Conservation (phyloP, 2,113 vertebrate species). For the Microtus pennsylvanicus region DNA sequence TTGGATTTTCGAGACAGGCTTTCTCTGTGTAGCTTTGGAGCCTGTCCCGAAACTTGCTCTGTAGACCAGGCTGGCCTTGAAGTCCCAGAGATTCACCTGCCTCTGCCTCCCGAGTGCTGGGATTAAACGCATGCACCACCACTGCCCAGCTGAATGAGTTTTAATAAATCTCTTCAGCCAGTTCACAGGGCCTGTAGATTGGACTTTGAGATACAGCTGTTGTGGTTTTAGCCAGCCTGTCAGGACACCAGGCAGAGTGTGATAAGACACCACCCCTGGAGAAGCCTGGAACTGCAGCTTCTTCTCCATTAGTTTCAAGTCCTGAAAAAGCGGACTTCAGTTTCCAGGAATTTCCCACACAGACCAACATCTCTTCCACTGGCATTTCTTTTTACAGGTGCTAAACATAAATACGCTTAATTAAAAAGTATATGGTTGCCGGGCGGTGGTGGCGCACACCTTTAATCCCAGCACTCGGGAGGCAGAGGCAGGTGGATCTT, state of each 20-base stretch:
- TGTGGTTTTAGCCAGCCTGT: background rate
- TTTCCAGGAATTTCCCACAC: background rate
- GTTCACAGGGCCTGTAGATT: background rate
- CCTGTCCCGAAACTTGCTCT: no score
- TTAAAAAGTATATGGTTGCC: no score
- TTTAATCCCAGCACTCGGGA: no score
- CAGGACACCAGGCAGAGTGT: background rate
- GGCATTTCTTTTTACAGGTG: background rate
- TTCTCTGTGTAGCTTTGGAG: no score
- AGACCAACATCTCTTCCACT: background rate
- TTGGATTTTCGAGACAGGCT: no score
- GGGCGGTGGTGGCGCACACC: no score
- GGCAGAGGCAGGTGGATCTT: no score
- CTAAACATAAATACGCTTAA: background rate
- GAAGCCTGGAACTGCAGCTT: background rate
- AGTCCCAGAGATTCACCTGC: no score
- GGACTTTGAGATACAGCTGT: background rate
- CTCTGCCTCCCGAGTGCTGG: no score
- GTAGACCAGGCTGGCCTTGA: no score
- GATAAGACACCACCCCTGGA: background rate
- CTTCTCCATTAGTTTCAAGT: background rate
- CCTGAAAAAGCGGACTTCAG: background rate
- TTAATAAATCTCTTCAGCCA: background rate
- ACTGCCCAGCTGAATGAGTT: background rate
- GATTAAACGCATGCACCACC: no score